phyloP scores from a whole-genome alignment of 1,140 invertebrate genomes.

The Nasonia giraulti region DNA sequence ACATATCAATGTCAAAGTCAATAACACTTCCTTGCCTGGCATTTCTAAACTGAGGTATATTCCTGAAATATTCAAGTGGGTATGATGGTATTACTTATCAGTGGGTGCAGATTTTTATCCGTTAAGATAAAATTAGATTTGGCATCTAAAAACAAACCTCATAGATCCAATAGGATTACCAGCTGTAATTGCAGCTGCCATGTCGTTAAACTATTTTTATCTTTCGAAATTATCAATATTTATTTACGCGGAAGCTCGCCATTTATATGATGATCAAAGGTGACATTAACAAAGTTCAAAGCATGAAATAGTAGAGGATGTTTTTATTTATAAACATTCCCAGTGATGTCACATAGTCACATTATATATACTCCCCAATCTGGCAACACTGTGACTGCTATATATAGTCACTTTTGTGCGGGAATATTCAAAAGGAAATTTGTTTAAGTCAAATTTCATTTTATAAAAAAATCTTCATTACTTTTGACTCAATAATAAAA shows the following conservation, averaged over 20 bases:
- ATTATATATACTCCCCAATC: neutral
- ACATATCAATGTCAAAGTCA: constrained; percentile 83
- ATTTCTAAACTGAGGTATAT: constrained; percentile 55
- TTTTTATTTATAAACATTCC: constrained; percentile 41
- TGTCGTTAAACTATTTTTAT: constrained; percentile 11
- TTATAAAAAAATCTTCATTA: neutral
- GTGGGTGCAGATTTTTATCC: neutral
- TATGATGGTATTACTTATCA: neutral
- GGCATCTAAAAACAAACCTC: constrained; percentile 30
- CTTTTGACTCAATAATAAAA: neutral
- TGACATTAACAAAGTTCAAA: constrained; percentile 42
- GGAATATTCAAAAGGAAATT: neutral
- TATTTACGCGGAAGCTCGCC: neutral
- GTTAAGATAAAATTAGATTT: neutral
- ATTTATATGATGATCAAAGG: constrained; percentile 9
- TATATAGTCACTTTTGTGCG: neutral
- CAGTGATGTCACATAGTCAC: constrained; percentile 31
- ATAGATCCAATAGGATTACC: constrained; percentile 18
- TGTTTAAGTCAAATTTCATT: neutral
- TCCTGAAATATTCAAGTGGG: constrained; percentile 21
- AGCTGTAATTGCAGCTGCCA: constrained; percentile 32
- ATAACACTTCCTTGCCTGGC: constrained; percentile 74
- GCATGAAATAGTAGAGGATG: neutral
- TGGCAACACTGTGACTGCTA: constrained; percentile 18
- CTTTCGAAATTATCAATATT: neutral